A percentile compares a stretch with the other conserved stretches of the same genome.
Conservation (phyloP, 2,888 invertebrate species). For the Ophion costatus region DNA sequence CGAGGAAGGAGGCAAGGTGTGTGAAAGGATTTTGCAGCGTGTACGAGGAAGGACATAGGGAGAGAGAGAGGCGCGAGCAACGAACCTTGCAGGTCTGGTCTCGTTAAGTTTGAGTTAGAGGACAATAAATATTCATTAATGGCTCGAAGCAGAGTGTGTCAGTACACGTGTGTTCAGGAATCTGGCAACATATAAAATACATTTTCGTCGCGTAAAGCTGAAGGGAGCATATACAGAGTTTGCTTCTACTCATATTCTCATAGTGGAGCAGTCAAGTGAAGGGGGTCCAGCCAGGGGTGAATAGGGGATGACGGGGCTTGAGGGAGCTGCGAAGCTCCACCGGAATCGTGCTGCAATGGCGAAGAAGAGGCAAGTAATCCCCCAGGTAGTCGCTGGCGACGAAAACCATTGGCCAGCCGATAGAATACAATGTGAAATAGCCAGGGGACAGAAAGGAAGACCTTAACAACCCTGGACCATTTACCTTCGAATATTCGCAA, state of each 20-base stretch:
- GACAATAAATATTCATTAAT: slow-evolving; percentile 82
- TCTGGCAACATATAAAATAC: slow-evolving; percentile 15
- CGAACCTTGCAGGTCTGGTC: slow-evolving; percentile 60
- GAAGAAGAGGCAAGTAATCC: slow-evolving; percentile 38
- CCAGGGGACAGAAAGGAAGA: slow-evolving; percentile 21
- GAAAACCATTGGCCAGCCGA: slow-evolving; percentile 8
- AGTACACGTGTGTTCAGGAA: slow-evolving; percentile 21
- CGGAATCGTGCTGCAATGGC: neutral
- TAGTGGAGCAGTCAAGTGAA: slow-evolving; percentile 2
- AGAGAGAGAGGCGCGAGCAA: slow-evolving; percentile 31
- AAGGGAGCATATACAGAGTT: neutral
- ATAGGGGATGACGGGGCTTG: slow-evolving; percentile 6
- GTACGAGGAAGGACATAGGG: neutral
- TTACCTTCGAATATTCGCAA: slow-evolving; percentile 50
- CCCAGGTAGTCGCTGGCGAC: slow-evolving; percentile 27
- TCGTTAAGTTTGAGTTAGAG: slow-evolving; percentile 79
- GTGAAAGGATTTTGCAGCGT: neutral
- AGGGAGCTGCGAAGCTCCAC: slow-evolving; percentile 22
- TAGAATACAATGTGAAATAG: slow-evolving; percentile 21
- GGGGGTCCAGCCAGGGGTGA: slow-evolving; percentile 5
- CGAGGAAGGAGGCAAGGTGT: neutral
- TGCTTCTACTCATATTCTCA: slow-evolving; percentile 1
- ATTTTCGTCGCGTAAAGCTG: slow-evolving; percentile 3
- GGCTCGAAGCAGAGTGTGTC: slow-evolving; percentile 66
- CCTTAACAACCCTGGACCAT: slow-evolving; percentile 33